Evolutionary conservation across 2,888 invertebrate species (phyloP).

Genomic region (Lasioglossum figueresi): DNA sequence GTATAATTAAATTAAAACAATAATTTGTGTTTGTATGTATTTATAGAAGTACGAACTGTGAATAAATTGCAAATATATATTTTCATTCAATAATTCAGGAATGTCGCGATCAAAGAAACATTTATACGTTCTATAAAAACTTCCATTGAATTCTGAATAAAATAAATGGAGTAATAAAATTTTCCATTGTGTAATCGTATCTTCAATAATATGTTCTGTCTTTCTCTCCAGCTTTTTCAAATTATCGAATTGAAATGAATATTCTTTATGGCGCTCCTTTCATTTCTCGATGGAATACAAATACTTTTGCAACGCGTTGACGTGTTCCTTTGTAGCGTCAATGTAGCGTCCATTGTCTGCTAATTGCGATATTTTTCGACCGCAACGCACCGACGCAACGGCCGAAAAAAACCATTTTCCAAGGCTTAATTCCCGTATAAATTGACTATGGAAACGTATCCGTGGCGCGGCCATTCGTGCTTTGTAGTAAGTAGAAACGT

Average conservation of each 20-base stretch:
- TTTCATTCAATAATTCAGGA: too few species aligned
- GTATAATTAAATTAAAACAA: too few species aligned
- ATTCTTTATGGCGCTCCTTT: neutral
- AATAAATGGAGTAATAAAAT: neutral
- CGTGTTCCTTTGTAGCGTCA: neutral
- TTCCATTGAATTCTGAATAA: neutral
- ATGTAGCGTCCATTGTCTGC: neutral
- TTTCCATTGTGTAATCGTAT: neutral
- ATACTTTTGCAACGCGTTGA: neutral
- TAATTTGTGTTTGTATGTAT: too few species aligned
- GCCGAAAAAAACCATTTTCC: neutral
- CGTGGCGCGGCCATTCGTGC: neutral
- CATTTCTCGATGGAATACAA: neutral
- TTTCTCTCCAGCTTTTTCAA: neutral
- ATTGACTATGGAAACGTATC: neutral
- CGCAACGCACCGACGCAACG: neutral
- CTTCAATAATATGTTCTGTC: too few species aligned
- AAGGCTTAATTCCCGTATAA: neutral
- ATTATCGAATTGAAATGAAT: neutral
- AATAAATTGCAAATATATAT: too few species aligned
- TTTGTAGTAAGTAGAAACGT: slow-evolving; percentile 7
- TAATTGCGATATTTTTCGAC: neutral
- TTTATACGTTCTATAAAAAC: too few species aligned
- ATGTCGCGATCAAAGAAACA: too few species aligned
- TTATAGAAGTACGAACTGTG: too few species aligned